phyloP scores from a whole-genome alignment of 1,140 invertebrate species.

The Neocloeon triangulifer region DNA sequence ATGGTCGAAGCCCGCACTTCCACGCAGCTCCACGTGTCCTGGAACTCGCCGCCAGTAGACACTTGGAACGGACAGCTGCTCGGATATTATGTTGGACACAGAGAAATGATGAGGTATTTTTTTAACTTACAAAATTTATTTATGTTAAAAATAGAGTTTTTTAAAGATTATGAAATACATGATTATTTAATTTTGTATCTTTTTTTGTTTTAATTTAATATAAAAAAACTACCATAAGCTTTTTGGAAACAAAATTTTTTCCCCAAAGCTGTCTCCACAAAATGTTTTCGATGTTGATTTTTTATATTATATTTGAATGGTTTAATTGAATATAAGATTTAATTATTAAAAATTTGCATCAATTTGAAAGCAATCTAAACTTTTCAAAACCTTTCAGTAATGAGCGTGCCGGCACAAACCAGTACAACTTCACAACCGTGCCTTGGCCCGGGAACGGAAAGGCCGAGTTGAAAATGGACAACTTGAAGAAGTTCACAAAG shows the following conservation, averaged over 20 bases:
- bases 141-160: neutral
- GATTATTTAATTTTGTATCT: neutral
- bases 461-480: conserved; percentile 29
- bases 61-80: conserved; percentile 23
- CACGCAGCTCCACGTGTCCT: conserved; percentile 21
- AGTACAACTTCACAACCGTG: conserved; percentile 8
- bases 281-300: too few species aligned
- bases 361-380: too few species aligned
- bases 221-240: too few species aligned
- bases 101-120: conserved; percentile 9
- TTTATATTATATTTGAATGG: too few species aligned
- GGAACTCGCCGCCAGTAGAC: conserved; percentile 20
- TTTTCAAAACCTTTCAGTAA: too few species aligned
- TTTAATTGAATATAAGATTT: too few species aligned
- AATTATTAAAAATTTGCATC: too few species aligned
- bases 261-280: too few species aligned
- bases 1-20: conserved; percentile 21
- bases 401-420: conserved; percentile 2
- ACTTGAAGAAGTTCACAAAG: conserved; percentile 51
- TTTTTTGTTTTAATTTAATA: neutral
- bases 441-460: conserved; percentile 11
- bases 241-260: too few species aligned
- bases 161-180: neutral
- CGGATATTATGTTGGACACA: conserved; percentile 28
- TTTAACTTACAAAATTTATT: neutral